Evolutionary conservation across 2,797 vertebrate species (phyloP).

Genomic region (Lagodon rhomboides): DNA sequence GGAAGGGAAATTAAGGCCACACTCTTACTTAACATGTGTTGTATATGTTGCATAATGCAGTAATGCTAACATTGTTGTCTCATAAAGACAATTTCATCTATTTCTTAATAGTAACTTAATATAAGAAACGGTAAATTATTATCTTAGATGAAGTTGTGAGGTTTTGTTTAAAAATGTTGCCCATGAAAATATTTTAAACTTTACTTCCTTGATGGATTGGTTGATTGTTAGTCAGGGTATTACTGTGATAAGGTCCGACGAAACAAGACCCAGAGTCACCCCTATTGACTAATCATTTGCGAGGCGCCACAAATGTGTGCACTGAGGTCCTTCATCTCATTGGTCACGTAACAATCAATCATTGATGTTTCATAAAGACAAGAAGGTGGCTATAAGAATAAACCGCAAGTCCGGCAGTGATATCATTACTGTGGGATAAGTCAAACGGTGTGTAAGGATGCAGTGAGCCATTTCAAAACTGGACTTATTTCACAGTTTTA

Average conservation of each 20-base stretch:
- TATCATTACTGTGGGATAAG: slow-evolving; percentile 50
- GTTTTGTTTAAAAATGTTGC: not conserved
- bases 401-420: slow-evolving; percentile 35
- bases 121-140: not conserved
- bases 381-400: slow-evolving; percentile 66
- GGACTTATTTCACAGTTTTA: slow-evolving; percentile 30
- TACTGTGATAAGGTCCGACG: slow-evolving; percentile 8
- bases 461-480: slow-evolving; percentile 29
- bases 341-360: slow-evolving; percentile 67
- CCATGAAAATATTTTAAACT: not conserved
- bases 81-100: accelerated
- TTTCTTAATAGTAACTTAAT: not conserved
- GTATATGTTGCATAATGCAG: not conserved
- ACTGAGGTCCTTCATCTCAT: slow-evolving; percentile 75
- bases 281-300: slow-evolving; percentile 52
- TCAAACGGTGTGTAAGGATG: slow-evolving; percentile 32
- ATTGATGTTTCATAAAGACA: slow-evolving; percentile 77
- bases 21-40: too few relatives aligned
- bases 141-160: not conserved
- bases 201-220: not conserved
- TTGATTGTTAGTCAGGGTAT: slow-evolving; percentile 1
- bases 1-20: not conserved
- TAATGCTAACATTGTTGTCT: not conserved
- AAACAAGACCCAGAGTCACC: not conserved
- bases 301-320: slow-evolving; percentile 69